Percentiles rank a stretch among this genome's conserved stretches.
Conservation (phyloP, 2,797 vertebrate species). For the Sebastes trivittatus region DNA sequence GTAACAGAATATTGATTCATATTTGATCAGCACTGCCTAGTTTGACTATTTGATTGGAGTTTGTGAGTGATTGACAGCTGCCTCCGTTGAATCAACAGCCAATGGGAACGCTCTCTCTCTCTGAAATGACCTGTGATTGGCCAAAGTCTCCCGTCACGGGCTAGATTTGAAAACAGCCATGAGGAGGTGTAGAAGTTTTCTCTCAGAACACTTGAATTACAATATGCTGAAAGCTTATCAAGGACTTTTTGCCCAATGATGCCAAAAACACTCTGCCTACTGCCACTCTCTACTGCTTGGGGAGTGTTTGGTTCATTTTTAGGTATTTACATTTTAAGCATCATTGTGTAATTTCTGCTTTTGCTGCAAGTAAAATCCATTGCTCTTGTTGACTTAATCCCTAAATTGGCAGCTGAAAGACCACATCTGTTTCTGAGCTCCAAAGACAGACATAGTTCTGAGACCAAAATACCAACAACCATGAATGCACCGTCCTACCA, state of each 20-base stretch:
- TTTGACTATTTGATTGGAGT: not conserved
- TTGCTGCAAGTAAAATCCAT: not conserved
- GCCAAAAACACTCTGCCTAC: not conserved
- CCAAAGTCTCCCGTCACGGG: too few relatives aligned
- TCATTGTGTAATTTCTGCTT: not conserved
- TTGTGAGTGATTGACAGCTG: not conserved
- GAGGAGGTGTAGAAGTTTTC: too few relatives aligned
- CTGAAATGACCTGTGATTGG: too few relatives aligned
- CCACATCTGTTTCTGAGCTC: not conserved
- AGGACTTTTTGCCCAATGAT: too few relatives aligned
- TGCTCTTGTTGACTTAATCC: not conserved
- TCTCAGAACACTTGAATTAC: not conserved
- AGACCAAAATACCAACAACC: not conserved
- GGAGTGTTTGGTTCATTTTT: not conserved
- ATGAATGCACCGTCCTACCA: not conserved
- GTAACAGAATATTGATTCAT: not conserved
- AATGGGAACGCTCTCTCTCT: too few relatives aligned
- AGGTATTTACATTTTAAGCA: not conserved
- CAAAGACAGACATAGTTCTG: not conserved
- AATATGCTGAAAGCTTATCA: not conserved
- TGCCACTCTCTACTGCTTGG: not conserved
- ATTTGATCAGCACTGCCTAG: not conserved
- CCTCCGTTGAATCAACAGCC: too few relatives aligned
- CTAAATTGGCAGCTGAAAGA: not conserved
- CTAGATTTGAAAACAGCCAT: not conserved